These are phyloP conservation scores for Planococcus citri DNA, from an alignment of 1,140 invertebrate species.

Conservation along the genomic window DNA sequence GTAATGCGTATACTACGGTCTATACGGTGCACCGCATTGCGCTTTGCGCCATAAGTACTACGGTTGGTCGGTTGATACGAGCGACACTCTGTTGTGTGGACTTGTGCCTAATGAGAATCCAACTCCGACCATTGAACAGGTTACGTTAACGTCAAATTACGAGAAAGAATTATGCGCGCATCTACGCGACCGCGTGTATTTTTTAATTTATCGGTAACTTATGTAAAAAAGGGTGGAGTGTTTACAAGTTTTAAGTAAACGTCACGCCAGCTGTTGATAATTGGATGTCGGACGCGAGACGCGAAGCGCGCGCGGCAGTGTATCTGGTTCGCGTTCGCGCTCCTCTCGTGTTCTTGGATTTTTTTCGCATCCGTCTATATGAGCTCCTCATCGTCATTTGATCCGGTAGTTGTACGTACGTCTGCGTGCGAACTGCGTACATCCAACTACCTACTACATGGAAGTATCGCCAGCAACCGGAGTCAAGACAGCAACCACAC, in stretches of 20 bases:
- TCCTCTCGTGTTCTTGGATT: too few species aligned
- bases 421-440: too few species aligned
- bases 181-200: not conserved
- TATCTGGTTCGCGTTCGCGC: not conserved
- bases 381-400: too few species aligned
- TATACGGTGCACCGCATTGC: too few species aligned
- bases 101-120: not conserved
- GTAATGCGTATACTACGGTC: too few species aligned
- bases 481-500: not conserved
- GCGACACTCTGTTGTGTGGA: not conserved
- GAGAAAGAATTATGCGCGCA: not conserved
- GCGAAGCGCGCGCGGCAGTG: not conserved
- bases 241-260: conserved; percentile 2
- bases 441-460: too few species aligned
- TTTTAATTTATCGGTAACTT: not conserved
- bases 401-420: too few species aligned
- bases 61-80: too few species aligned
- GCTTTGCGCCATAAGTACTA: too few species aligned
- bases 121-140: not conserved
- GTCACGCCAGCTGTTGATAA: not conserved
- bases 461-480: not conserved
- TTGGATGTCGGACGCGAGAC: too few species aligned
- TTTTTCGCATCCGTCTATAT: too few species aligned
- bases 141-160: conserved; percentile 7
- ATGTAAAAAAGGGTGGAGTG: not conserved